phyloP scores from a whole-genome alignment of 2,113 vertebrate species.

The Pholis gunnellus region DNA sequence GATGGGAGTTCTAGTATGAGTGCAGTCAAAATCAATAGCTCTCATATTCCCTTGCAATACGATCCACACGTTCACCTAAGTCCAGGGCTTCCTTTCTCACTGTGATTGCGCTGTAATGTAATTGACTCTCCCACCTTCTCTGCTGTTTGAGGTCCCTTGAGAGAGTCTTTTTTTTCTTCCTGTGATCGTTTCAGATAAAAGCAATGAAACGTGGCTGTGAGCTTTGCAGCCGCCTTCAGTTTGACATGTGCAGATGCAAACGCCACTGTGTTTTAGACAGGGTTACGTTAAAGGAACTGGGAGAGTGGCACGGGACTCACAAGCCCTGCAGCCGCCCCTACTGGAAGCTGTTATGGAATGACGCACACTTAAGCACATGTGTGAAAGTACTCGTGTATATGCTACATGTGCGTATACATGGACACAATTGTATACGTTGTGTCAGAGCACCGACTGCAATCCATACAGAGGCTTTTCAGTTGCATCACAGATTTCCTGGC shows the following conservation, averaged over 20 bases:
- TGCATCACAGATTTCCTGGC: conserved; percentile 58
- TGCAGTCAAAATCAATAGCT: conserved; percentile 69
- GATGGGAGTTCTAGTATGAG: conserved; percentile 43
- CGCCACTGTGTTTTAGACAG: conserved; percentile 4
- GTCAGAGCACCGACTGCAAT: conserved; percentile 32
- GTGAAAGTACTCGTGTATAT: conserved; percentile 47
- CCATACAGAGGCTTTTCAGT: conserved; percentile 55
- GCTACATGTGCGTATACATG: conserved; percentile 33
- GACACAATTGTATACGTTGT: no score
- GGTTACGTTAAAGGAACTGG: not conserved
- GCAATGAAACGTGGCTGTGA: conserved; percentile 20
- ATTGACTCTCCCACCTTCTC: conserved; percentile 61
- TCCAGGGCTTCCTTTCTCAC: conserved; percentile 23
- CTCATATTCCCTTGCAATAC: conserved; percentile 66
- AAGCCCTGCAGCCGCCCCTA: not conserved
- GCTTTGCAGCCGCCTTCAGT: conserved; percentile 31
- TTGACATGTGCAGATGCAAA: conserved; percentile 9
- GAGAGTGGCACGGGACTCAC: not conserved
- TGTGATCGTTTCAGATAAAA: conserved; percentile 52
- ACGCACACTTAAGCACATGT: conserved; percentile 37
- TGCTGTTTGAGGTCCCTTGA: conserved; percentile 13
- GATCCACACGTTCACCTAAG: conserved; percentile 46
- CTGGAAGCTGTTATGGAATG: conserved; percentile 17
- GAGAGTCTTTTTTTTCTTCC: conserved; percentile 31
- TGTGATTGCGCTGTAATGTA: conserved; percentile 63